Evolutionary conservation across 2,113 vertebrate species (phyloP), one percentile per base, ranked within the genome.

Genomic region (Brachionichthys hirsutus): DNA sequence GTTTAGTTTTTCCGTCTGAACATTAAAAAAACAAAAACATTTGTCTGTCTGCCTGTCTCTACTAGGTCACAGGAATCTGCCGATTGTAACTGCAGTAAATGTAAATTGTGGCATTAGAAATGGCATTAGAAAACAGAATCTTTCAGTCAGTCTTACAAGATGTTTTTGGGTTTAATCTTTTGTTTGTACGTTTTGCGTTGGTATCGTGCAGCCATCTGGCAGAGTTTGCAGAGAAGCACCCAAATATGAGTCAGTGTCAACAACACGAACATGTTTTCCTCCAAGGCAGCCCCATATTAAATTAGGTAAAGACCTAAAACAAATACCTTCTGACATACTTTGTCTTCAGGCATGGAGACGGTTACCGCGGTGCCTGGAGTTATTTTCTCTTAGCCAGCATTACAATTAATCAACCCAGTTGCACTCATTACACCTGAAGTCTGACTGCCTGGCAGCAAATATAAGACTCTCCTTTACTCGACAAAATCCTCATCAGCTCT

Each of bases 361-460:
- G 36, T 67, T 54, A 42, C 13, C 20, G 42, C 4, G 16, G 30
- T 12, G 3, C 34, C 14, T 6, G 10, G 1, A 53, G 30, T 55
- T 6, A 4, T 50, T 5, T 19, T 16, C 5, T 61, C 2, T 46
- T 48, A 59, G 72, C 68, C 56, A 13, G 8, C 13, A n/a, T 19
- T 63, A 24, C 47, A 52, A n/a, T 9, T 36, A 35, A 51, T 12
- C 3, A 24, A 19, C 16, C 12, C 9, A 10, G 18, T 19, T 55
- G 40, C 43, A 49, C 44, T 12, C 18, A 41, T 34, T 13, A n/a
- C 9, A 50, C 10, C 5, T 49, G 40, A 58, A 41, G 49, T 45
- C 70, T 13, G 14, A 58, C 40, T 41, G 51, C 54, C 77, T 34
- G 17, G 50, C 54, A 55, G 49, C 18, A 45, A 45, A 73, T 81